phyloP scores from a whole-genome alignment of 2,113 vertebrate species.

The Pterocles gutturalis region DNA sequence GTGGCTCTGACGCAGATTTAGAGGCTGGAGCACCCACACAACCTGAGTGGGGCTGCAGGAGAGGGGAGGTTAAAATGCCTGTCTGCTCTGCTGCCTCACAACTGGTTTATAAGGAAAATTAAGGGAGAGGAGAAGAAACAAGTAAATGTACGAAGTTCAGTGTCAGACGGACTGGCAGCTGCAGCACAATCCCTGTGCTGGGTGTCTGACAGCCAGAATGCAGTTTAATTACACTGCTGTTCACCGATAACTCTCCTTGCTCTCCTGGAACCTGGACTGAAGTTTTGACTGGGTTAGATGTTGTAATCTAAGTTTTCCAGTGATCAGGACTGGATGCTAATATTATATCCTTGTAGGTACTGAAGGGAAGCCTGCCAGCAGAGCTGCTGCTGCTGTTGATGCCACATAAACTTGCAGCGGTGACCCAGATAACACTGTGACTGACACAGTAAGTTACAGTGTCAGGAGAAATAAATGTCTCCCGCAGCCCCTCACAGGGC shows the following conservation, averaged over 20 bases:
- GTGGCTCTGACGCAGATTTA: background rate
- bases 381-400: background rate
- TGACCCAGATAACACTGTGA: constrained; percentile 68
- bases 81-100: background rate
- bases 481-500: background rate
- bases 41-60: background rate
- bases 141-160: background rate
- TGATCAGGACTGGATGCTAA: background rate
- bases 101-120: background rate
- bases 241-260: background rate
- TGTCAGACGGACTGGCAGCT: background rate
- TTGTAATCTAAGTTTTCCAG: background rate
- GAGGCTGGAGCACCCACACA: background rate
- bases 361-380: background rate
- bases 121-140: background rate
- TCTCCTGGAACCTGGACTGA: background rate
- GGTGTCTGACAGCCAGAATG: background rate
- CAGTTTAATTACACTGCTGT: background rate
- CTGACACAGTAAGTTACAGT: constrained; percentile 60
- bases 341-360: accelerated
- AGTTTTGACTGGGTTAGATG: background rate
- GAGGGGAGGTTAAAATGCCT: background rate
- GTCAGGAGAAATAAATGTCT: constrained; percentile 69
- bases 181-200: background rate
- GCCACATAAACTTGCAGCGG: background rate